Conservation (phyloP, 2,113 vertebrate genomes). For the Macquaria australasica region DNA sequence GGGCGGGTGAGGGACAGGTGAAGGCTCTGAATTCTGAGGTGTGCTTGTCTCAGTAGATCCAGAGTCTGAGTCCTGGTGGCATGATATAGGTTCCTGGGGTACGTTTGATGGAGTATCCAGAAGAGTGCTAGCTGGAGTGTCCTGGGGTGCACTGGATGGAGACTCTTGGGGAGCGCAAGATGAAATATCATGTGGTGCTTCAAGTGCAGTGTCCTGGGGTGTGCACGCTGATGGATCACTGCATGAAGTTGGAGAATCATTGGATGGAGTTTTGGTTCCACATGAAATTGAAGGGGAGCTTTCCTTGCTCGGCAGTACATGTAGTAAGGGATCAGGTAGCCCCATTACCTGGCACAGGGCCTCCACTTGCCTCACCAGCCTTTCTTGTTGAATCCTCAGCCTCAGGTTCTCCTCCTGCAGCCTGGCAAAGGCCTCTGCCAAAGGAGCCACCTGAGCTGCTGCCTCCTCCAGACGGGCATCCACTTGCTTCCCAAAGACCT, state of each 20-base stretch:
- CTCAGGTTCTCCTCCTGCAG: conserved; percentile 88
- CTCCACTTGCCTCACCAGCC: conserved; percentile 84
- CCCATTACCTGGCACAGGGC: conserved; percentile 81
- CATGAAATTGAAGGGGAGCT: conserved; percentile 33
- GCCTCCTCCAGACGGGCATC: conserved; percentile 83
- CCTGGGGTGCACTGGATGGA: not conserved
- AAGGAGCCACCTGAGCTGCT: conserved; percentile 72
- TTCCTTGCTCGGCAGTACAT: conserved; percentile 76
- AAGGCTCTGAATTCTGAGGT: conserved; percentile 21
- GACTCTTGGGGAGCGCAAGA: not conserved
- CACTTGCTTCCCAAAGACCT: conserved; percentile 82
- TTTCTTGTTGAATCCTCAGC: conserved; percentile 86
- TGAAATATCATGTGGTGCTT: conserved; percentile 8
- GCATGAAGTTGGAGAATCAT: conserved; percentile 16
- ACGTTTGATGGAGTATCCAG: not conserved
- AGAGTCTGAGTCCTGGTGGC: conserved; percentile 20
- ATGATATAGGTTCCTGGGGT: conserved; percentile 10
- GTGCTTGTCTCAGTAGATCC: not conserved
- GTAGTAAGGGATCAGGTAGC: conserved; percentile 70
- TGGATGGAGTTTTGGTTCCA: conserved; percentile 14
- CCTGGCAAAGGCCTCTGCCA: conserved; percentile 76
- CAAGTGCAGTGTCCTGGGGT: not conserved
- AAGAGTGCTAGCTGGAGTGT: not conserved
- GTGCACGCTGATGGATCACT: conserved; percentile 5
- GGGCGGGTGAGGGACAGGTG: conserved; percentile 84